These are phyloP conservation scores for Gymnoscelis rufifasciata DNA, from an alignment of 2,888 invertebrate species.

Conservation along the genomic window DNA sequence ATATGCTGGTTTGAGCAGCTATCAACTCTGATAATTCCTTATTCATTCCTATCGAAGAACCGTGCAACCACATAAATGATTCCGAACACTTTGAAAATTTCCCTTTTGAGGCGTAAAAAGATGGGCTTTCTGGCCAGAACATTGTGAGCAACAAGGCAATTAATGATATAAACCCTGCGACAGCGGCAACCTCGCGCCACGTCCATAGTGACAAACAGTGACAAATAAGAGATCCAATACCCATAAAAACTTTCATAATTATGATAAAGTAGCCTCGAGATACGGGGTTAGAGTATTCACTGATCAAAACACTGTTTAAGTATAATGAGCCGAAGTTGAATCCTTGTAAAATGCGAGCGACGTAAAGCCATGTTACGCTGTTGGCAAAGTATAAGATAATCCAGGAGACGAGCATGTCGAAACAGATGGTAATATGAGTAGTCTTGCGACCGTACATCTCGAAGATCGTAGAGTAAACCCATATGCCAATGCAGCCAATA, in stretches of 20 bases:
- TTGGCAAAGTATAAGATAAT: conserved; percentile 35
- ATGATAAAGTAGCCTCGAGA: conserved; percentile 43
- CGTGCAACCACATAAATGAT: conserved; percentile 40
- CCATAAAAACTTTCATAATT: conserved; percentile 32
- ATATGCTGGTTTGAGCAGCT: conserved; percentile 24
- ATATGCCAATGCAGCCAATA: conserved; percentile 37
- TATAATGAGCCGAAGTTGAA: conserved; percentile 36
- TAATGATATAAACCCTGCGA: conserved; percentile 24
- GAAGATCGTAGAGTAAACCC: conserved; percentile 37
- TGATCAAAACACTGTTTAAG: conserved; percentile 34
- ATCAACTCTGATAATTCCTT: conserved; percentile 38
- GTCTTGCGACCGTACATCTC: conserved; percentile 40
- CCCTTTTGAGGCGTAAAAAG: conserved; percentile 41
- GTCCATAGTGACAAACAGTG: conserved; percentile 36
- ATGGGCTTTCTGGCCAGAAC: conserved; percentile 48
- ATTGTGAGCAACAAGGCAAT: conserved; percentile 30
- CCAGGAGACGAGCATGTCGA: conserved; percentile 34
- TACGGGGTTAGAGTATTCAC: conserved; percentile 41
- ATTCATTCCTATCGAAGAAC: conserved; percentile 27
- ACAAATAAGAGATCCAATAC: conserved; percentile 37
- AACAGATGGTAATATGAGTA: conserved; percentile 28
- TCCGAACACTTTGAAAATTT: conserved; percentile 39
- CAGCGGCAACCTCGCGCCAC: conserved; percentile 36
- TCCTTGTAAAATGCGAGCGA: conserved; percentile 42
- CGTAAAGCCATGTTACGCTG: conserved; percentile 31